Evolutionary conservation across 2,113 vertebrate genomes (phyloP), one percentile per base, ranked within the genome.

Genomic region (Hippopotamus amphibius): DNA sequence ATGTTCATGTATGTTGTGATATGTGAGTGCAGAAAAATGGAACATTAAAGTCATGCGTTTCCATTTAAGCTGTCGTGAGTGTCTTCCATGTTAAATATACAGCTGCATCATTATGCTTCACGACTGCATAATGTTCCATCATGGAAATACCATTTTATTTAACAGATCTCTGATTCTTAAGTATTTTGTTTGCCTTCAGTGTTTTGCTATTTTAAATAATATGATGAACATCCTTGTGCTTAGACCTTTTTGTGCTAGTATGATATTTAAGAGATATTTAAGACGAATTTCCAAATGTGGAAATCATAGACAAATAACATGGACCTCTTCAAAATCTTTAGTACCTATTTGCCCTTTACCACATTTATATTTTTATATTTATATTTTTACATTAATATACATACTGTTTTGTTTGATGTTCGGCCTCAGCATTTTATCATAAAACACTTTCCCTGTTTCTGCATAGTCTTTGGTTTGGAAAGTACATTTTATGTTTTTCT

Each of bases 281-380:
- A 93, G 50, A 33, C 69, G 22, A 86, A 90, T 90, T 97, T 88
- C n/a, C 68, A 87, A 68, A 72, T 76, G 33, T 94, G 82, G 33
- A 68, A 68, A 91, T 94, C 50, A 53, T 68, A 24, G n/a, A 41
- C 50, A 86, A 48, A 59, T 65, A 37, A 33, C 30, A 76, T 28
- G 41, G 82, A 81, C 41, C 55, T 95, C 24, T 95, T 79, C 80
- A 71, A 37, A 92, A 65, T 41, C 33, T 88, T 86, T 81, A 46
- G 30, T 86, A 17, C 43, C 15, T 86, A 9, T 28, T 46, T 21
- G 21, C 43, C n/a, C 22, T 85, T 79, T 50, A 46, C 46, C 28
- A 37, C 19, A 26, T 22, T 43, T 55, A 7, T 72, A 4, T 53
- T 93, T 80, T 87, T 65, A 46, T 1, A 8, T 10, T 15, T 48